A percentile compares a stretch with the other conserved stretches of the same genome.
Evolutionary conservation across 1,140 invertebrate species (phyloP).

Genomic region (Papilio xuthus): DNA sequence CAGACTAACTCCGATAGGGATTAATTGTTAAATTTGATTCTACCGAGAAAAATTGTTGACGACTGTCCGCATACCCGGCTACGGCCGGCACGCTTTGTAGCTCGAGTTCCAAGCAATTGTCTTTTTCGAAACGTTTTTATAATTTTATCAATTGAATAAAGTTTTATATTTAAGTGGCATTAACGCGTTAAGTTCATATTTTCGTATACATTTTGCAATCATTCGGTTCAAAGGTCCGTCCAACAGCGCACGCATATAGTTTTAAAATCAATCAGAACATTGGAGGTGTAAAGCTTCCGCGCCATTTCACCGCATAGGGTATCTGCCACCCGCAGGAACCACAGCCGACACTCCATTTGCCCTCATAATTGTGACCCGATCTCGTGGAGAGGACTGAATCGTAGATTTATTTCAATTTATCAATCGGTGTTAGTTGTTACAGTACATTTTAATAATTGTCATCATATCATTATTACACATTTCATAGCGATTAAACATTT

Average conservation of each 20-base stretch:
- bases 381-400: constrained; percentile 29
- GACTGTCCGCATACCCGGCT: neutral
- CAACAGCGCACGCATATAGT: constrained; percentile 29
- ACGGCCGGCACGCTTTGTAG: neutral
- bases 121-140: constrained; percentile 34
- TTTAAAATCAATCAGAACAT: constrained; percentile 29
- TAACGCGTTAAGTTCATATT: constrained; percentile 24
- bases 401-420: constrained; percentile 37
- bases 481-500: constrained; percentile 61
- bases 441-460: constrained; percentile 62
- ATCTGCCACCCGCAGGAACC: neutral
- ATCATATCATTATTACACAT: constrained; percentile 73
- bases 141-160: constrained; percentile 23
- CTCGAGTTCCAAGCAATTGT: constrained; percentile 14
- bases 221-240: constrained; percentile 37
- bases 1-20: constrained; percentile 5
- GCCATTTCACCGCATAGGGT: neutral
- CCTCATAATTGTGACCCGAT: constrained; percentile 36
- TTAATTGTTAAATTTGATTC: constrained; percentile 23
- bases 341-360: neutral
- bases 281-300: neutral
- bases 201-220: constrained; percentile 31
- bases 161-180: constrained; percentile 31
- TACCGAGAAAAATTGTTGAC: neutral
- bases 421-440: constrained; percentile 46